These are phyloP conservation scores for Scaptomyza pallida DNA, from an alignment of 1,140 invertebrate genomes.

Conservation along the genomic window DNA sequence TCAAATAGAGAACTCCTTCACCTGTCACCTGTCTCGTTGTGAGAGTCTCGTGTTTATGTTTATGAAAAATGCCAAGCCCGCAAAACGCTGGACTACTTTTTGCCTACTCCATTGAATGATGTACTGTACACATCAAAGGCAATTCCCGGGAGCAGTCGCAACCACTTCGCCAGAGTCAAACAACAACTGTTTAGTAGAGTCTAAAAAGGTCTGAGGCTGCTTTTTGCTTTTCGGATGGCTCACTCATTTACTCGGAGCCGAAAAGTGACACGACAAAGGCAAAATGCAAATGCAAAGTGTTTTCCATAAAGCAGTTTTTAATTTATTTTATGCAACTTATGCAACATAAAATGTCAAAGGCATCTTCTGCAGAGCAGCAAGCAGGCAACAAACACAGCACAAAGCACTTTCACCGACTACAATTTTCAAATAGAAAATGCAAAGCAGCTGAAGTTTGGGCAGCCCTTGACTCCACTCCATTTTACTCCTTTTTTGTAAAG, in stretches of 20 bases:
- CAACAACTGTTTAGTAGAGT: background rate
- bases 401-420: slow-evolving; percentile 27
- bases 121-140: slow-evolving; percentile 72
- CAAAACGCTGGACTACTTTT: slow-evolving; percentile 40
- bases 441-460: slow-evolving; percentile 3
- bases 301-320: slow-evolving; percentile 68
- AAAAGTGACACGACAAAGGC: slow-evolving; percentile 61
- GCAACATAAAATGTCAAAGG: slow-evolving; percentile 67
- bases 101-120: slow-evolving; percentile 41
- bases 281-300: slow-evolving; percentile 64
- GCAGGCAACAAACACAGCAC: slow-evolving; percentile 5
- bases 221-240: slow-evolving; percentile 27
- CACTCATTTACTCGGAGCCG: slow-evolving; percentile 44
- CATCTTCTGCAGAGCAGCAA: slow-evolving; percentile 4
- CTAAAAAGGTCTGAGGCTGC: slow-evolving; percentile 23
- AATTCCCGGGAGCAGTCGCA: slow-evolving; percentile 50
- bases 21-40: slow-evolving; percentile 52
- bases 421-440: slow-evolving; percentile 42
- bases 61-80: slow-evolving; percentile 57
- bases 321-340: slow-evolving; percentile 78
- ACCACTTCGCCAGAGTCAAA: slow-evolving; percentile 19
- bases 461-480: slow-evolving; percentile 11
- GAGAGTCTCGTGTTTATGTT: slow-evolving; percentile 31
- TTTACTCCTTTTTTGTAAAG: background rate
- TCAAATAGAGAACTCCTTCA: slow-evolving; percentile 43